A percentile compares a stretch with the other conserved stretches of the same genome.
These are phyloP conservation scores for Muntiacus muntjak DNA, from an alignment of 2,113 vertebrate genomes.

Conservation along the genomic window DNA sequence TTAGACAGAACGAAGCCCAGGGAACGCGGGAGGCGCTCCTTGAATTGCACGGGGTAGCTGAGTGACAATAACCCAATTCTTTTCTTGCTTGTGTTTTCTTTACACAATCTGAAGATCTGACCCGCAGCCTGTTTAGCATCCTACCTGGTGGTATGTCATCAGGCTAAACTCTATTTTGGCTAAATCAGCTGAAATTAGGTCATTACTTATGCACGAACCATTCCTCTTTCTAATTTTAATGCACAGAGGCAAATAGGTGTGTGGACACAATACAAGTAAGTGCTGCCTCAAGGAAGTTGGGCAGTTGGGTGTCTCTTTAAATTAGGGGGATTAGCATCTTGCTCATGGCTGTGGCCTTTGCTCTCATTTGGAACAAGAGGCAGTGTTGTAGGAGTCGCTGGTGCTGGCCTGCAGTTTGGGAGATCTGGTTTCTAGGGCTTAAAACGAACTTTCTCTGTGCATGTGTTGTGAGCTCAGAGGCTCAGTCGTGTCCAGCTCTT, in stretches of 20 bases:
- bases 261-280: fast-evolving
- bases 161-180: background rate
- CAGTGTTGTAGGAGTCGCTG: fast-evolving
- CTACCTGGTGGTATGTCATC: background rate
- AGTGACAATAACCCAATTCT: background rate
- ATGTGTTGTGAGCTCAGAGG: fast-evolving
- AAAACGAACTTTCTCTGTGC: background rate
- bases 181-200: background rate
- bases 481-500: background rate
- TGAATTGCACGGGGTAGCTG: background rate
- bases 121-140: background rate
- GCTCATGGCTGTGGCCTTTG: background rate
- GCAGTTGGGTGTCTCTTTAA: background rate
- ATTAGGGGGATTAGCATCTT: background rate
- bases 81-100: background rate
- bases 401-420: background rate
- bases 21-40: background rate
- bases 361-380: background rate
- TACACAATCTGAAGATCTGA: background rate
- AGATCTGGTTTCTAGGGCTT: background rate
- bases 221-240: background rate
- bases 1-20: background rate
- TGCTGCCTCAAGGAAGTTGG: fast-evolving
- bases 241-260: background rate
- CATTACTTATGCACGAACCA: background rate